A percentile compares a stretch with the other conserved stretches of the same genome.
Conservation (phyloP, 2,797 vertebrate species). For the Sarcoramphus papa region DNA sequence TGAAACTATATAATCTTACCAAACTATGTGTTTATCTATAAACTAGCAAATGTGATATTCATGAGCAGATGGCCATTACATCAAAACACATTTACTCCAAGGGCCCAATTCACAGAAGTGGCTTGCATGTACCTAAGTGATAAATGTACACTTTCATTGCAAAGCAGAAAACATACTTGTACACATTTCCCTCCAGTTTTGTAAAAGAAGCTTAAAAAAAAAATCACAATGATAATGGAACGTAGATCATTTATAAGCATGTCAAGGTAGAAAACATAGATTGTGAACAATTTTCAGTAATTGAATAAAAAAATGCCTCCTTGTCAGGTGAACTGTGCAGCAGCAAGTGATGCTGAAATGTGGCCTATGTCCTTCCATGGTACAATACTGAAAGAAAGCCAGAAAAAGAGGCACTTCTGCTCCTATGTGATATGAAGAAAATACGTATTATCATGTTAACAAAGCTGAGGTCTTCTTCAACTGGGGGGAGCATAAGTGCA, state of each 20-base stretch:
- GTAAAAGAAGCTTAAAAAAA: slow-evolving; percentile 16
- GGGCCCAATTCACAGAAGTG: slow-evolving; percentile 64
- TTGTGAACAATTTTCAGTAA: background rate
- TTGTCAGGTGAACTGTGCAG: background rate
- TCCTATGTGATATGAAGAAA: background rate
- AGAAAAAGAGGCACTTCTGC: background rate
- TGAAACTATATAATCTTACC: slow-evolving; percentile 49
- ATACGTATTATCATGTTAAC: background rate
- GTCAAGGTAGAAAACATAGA: slow-evolving; percentile 26
- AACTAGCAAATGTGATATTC: slow-evolving; percentile 62
- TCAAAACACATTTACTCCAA: slow-evolving; percentile 70
- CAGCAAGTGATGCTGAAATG: background rate
- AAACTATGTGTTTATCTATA: slow-evolving; percentile 59
- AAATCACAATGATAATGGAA: background rate
- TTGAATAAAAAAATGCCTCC: background rate
- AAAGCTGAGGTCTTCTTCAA: background rate
- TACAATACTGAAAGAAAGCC: background rate
- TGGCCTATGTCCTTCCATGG: background rate
- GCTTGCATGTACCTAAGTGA: slow-evolving; percentile 62
- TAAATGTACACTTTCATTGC: slow-evolving; percentile 47
- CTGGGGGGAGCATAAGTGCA: background rate
- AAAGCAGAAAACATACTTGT: slow-evolving; percentile 21
- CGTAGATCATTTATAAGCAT: slow-evolving; percentile 15
- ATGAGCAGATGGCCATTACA: slow-evolving; percentile 74
- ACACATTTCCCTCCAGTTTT: slow-evolving; percentile 43